Conservation (phyloP, 2,113 vertebrate genomes). For the Leucopternis melanops region DNA sequence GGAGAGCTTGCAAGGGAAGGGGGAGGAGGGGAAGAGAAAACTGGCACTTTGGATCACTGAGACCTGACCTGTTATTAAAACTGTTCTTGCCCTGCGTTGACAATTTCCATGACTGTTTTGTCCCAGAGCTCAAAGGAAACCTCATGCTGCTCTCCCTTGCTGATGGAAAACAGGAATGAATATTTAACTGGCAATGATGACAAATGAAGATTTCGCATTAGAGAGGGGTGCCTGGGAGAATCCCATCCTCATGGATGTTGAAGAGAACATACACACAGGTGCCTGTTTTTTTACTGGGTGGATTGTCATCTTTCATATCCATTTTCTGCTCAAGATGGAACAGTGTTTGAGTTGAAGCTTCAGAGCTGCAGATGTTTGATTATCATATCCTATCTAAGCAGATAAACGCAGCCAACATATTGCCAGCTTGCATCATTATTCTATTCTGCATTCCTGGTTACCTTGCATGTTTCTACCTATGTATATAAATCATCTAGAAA, state of each 20-base stretch:
- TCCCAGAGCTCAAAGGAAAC: slow-evolving; percentile 3
- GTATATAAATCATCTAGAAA: too few species aligned
- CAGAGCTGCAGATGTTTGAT: too few species aligned
- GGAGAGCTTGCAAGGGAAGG: neutral
- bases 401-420: too few species aligned
- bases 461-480: too few species aligned
- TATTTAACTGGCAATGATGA: slow-evolving; percentile 26
- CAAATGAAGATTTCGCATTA: neutral
- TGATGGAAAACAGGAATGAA: slow-evolving; percentile 39
- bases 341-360: too few species aligned
- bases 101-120: slow-evolving; percentile 26
- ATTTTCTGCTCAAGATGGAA: too few species aligned
- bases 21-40: neutral
- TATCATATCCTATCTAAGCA: too few species aligned
- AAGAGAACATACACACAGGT: too few species aligned
- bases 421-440: too few species aligned
- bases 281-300: too few species aligned
- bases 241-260: neutral
- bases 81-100: neutral
- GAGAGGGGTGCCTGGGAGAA: neutral
- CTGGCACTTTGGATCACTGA: neutral
- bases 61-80: slow-evolving; percentile 20
- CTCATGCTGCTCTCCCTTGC: neutral
- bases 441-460: too few species aligned
- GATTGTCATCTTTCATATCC: too few species aligned